phyloP scores from a whole-genome alignment of 2,888 invertebrate genomes.

The Mongoloraphidia duomilia region DNA sequence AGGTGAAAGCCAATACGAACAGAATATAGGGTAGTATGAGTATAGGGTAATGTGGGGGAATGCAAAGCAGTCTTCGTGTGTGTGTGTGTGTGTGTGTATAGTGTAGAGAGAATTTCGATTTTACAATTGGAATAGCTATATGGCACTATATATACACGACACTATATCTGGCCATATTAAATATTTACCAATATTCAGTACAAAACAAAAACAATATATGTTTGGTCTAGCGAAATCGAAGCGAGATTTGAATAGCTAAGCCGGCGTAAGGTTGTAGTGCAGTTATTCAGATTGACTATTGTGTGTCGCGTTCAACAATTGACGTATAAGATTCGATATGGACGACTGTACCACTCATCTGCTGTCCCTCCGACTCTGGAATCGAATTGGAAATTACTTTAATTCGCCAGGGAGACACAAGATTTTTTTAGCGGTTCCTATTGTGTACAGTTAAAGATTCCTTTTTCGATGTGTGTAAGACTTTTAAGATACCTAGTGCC shows the following conservation, averaged over 20 bases:
- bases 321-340: constrained; percentile 24
- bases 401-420: constrained; percentile 33
- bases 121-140: constrained; percentile 31
- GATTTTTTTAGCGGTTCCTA: constrained; percentile 25
- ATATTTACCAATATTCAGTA: no score
- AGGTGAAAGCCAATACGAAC: no score
- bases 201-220: constrained; percentile 20
- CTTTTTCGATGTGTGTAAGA: no score
- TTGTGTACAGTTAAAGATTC: not conserved
- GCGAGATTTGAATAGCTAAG: constrained; percentile 35
- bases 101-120: constrained; percentile 26
- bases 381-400: constrained; percentile 37
- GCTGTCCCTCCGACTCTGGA: constrained; percentile 33
- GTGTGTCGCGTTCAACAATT: constrained; percentile 23
- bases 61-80: no score
- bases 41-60: no score
- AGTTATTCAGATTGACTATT: constrained; percentile 27
- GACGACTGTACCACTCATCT: constrained; percentile 31
- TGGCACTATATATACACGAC: constrained; percentile 25
- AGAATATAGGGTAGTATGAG: no score
- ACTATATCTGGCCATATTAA: no score
- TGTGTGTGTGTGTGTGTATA: no score
- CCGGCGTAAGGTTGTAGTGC: constrained; percentile 31
- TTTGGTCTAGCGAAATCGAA: constrained; percentile 31
- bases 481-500: no score